Evolutionary conservation across 2,797 vertebrate genomes (phyloP), one percentile per base, ranked within the genome.

Genomic region (Peromyscus attwateri): DNA sequence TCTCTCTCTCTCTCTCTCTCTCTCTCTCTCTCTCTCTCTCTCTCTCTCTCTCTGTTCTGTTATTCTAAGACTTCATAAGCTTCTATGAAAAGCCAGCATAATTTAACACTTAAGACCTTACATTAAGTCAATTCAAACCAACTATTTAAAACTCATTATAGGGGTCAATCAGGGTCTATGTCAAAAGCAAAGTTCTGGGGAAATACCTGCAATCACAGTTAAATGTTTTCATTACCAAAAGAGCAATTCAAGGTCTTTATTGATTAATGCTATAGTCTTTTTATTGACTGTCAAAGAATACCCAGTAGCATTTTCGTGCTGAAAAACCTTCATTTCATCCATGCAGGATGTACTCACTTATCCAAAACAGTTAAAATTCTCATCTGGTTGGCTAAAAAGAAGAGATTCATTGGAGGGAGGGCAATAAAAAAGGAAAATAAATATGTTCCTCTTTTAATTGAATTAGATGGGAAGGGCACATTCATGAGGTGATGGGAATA

Each of bases 181-280:
- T 90, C 57, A 95, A 93, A 81, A 34, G 40, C 34, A 90, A 80
- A 68, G 21, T 81, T 88, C 73, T 66, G 84, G 34, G 37, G 19
- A 96, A 80, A 87, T 12, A n/a, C 16, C 43, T 95, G 85, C 17
- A 91, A 87, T 79, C 21, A 66, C 34, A 43, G 43, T 80, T 73
- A 91, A 91, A 76, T 85, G 88, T 57, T 92, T 73, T 88, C 34
- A 73, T 94, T 76, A 55, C 29, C 17, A 89, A 85, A 94, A 92
- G 62, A 91, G 71, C 60, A 92, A 52, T 81, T 92, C 9, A 19
- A 82, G 14, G 62, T 17, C 64, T 60, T 34, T 60, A 29, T 40
- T 91, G 82, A 89, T 94, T 52, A 57, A 55, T 55, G 40, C 7
- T 27, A 7, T 43, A 29, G 43, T 79, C 46, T 46, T 95, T 94